Evolutionary conservation across 2,113 vertebrate species (phyloP), one percentile per base, ranked within the genome.

Genomic region (Hemicordylus capensis): DNA sequence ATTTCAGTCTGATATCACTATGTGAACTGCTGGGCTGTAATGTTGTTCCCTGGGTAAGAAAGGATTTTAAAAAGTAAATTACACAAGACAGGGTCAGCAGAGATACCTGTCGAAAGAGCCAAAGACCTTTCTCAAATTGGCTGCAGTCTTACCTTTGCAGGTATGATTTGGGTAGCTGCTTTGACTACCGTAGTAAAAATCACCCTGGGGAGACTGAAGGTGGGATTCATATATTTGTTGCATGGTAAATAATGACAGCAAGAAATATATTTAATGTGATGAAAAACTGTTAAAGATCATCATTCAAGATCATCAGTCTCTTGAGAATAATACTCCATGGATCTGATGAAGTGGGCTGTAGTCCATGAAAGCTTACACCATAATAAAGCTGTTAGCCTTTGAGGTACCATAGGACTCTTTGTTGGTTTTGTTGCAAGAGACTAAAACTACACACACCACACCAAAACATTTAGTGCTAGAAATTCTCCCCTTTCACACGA

Each of bases 1-100:
- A 97, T 97, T 97, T 97, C 96, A 96, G 96, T 94, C 96, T 96
- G 97, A 98, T 98, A 97, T 95, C 95, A 97, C 96, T 96, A 96
- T 97, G 97, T 97, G 97, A 97, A 96, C 97, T 96, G 95, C 96
- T 94, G 96, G 94, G 93, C 94, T 97, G 91, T 95, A 96, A 95
- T 97, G 96, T 94, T 96, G 95, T 97, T 96, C 91, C 86, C 94
- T 94, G 89, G 84, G 92, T 94, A 96, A 95, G 94, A 93, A 94
- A 95, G 87, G 76, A 83, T 93, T 93, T 95, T 91, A 91, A 91
- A 64, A 96, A 97, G 96, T 97, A 96, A 97, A 96, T 97, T 95
- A 95, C 85, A 89, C 89, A 34, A 86, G 76, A n/a, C 42, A 79
- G 84, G 95, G 95, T 97, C 96, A 96, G 93, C 87, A 94, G 95